Conservation (phyloP, 2,797 vertebrate genomes). For the Ptychadena robeensis region DNA sequence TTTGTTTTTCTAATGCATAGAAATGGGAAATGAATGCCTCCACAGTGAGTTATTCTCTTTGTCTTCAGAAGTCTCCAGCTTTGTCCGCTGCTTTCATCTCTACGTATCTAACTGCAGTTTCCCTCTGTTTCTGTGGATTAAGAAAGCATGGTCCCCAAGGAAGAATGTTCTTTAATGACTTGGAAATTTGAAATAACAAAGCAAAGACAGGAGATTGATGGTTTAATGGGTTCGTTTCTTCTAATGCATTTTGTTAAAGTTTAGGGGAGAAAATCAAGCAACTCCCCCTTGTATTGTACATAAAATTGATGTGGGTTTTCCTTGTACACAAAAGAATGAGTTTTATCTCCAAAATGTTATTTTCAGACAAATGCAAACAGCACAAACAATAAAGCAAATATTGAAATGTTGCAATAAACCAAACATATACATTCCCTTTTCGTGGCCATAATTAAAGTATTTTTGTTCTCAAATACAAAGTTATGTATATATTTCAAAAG, state of each 20-base stretch:
- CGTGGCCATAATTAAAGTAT: slow-evolving; percentile 37
- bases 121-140: slow-evolving; percentile 59
- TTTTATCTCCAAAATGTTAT: slow-evolving; percentile 12
- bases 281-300: slow-evolving; percentile 28
- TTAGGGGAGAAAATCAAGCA: slow-evolving; percentile 14
- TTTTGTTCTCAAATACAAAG: slow-evolving; percentile 25
- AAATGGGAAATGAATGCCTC: slow-evolving; percentile 45
- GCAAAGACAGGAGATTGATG: slow-evolving; percentile 41
- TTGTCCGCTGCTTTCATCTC: slow-evolving; percentile 57
- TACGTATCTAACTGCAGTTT: slow-evolving; percentile 51
- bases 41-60: slow-evolving; percentile 42
- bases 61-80: slow-evolving; percentile 48
- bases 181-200: slow-evolving; percentile 57
- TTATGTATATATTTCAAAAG: slow-evolving; percentile 37
- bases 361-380: slow-evolving; percentile 16
- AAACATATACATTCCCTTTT: slow-evolving; percentile 6
- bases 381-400: slow-evolving; percentile 30
- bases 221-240: slow-evolving; percentile 50
- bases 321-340: slow-evolving; percentile 18
- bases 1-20: slow-evolving; percentile 44
- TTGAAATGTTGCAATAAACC: slow-evolving; percentile 25
- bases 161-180: slow-evolving; percentile 60
- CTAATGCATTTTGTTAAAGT: slow-evolving; percentile 34
- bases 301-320: slow-evolving; percentile 33
- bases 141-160: slow-evolving; percentile 55